Evolutionary conservation across 2,113 vertebrate species (phyloP).

Genomic region (Eubucco bourcierii): DNA sequence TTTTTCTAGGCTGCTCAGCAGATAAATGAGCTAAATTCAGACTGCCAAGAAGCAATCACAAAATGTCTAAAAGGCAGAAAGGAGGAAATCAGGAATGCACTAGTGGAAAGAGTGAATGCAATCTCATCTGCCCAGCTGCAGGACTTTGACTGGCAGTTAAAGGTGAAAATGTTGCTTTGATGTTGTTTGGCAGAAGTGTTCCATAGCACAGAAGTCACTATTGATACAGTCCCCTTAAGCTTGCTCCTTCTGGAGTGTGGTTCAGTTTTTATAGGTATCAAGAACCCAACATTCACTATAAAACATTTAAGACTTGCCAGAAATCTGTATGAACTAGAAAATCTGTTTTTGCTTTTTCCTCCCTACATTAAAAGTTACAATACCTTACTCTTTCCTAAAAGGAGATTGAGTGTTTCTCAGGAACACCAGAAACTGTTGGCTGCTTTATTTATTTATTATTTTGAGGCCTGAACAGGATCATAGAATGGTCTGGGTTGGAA

Average conservation of each 20-base stretch:
- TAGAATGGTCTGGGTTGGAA: too few relatives aligned
- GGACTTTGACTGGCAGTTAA: constrained; percentile 97
- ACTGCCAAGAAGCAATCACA: constrained; percentile 74
- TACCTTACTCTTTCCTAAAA: background rate
- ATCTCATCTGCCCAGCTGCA: constrained; percentile 87
- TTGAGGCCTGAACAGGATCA: background rate
- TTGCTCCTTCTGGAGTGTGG: background rate
- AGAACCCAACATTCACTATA: background rate
- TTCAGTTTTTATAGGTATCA: background rate
- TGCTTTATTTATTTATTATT: background rate
- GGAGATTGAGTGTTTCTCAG: accelerated
- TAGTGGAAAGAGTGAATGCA: constrained; percentile 82
- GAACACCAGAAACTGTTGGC: background rate
- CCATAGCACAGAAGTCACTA: background rate
- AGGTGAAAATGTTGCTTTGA: constrained; percentile 74
- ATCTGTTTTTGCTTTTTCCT: too few relatives aligned
- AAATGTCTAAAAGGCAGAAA: constrained; percentile 84
- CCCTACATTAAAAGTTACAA: background rate
- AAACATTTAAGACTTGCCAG: background rate
- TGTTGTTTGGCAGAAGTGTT: background rate
- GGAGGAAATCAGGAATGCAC: constrained; percentile 82
- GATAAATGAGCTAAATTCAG: constrained; percentile 74
- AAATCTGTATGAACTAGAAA: background rate
- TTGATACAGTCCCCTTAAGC: background rate
- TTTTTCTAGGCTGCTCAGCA: constrained; percentile 77